phyloP scores from a whole-genome alignment of 2,888 invertebrate genomes.

The Macrophya annulata region DNA sequence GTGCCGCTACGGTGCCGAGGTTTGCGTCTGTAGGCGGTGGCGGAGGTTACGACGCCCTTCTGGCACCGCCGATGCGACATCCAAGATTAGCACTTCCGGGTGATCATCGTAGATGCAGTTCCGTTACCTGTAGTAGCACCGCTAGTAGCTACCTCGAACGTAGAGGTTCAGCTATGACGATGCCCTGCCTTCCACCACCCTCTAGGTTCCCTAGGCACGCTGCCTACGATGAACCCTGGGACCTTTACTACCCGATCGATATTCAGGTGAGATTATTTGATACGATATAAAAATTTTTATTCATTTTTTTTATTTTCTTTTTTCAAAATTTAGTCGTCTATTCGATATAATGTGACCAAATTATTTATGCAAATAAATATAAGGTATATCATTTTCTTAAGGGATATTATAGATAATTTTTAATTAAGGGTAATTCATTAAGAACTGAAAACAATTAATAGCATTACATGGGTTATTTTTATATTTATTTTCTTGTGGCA shows the following conservation, averaged over 20 bases:
- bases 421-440: neutral
- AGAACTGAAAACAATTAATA: neutral
- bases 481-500: neutral
- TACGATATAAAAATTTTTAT: neutral
- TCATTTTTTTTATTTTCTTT: neutral
- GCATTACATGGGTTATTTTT: neutral
- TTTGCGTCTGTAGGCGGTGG: conserved; percentile 84
- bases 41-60: conserved; percentile 87
- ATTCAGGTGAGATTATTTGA: conserved; percentile 80
- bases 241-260: conserved; percentile 84
- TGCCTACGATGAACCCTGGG: conserved; percentile 80
- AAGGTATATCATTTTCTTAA: neutral
- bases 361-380: no score
- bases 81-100: conserved; percentile 75
- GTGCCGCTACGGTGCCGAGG: conserved; percentile 75
- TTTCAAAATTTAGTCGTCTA: no score
- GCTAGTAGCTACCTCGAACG: conserved; percentile 92
- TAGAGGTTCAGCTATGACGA: conserved; percentile 89
- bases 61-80: conserved; percentile 85
- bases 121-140: conserved; percentile 92
- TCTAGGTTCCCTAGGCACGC: conserved; percentile 78
- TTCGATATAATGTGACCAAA: no score
- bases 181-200: conserved; percentile 86
- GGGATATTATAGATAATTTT: neutral
- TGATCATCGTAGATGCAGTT: conserved; percentile 86